Evolutionary conservation across 2,888 invertebrate species (phyloP), one percentile per base, ranked within the genome.

Genomic region (Acheta domesticus): DNA sequence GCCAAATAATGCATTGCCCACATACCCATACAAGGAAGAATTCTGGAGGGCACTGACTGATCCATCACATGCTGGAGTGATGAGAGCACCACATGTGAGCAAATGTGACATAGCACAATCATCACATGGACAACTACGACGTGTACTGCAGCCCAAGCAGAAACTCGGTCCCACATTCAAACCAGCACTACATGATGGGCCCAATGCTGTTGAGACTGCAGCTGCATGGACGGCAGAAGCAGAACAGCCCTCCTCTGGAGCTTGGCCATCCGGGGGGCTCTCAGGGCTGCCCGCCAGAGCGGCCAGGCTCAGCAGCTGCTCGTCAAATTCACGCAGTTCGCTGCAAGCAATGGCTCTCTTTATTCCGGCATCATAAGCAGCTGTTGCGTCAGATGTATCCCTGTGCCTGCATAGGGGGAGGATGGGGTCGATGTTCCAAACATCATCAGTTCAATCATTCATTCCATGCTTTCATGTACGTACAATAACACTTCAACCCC

Each of bases 81-180:
- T 80, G 23, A 81, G 78, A 11, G 79, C 82, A 12, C 83, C 82
- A 81, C 83, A 84, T 36, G 82, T 82, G 36, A 84, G 77, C 76
- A 83, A 80, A 77, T 83, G 83, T 16, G 82, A 82, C 77, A 84
- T 81, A 23, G 83, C 81, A 80, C 83, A 84, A 76, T 84, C 83
- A 78, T 83, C 83, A 81, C 83, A 84, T 14, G 83, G 83, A 77
- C 84, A 84, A 48, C 80, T 81, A 50, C 83, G 79, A 11, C 81
- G 80, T 23, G 82, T 76, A 77, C 81, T 82, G 75, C 82, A 83
- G 50, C 81, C 82, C 73, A 81, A 80, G 80, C 82, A 83, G 49
- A 75, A 79, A 48, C 21, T 14, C 19, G 36, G 48, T 20, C 79
- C 48, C 49, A 20, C 19, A 14, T 77, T 77, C 21, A 50, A 14